A percentile compares a stretch with the other conserved stretches of the same genome.
phyloP scores from a whole-genome alignment of 1,140 invertebrate genomes.

The Neodiprion virginianus region DNA sequence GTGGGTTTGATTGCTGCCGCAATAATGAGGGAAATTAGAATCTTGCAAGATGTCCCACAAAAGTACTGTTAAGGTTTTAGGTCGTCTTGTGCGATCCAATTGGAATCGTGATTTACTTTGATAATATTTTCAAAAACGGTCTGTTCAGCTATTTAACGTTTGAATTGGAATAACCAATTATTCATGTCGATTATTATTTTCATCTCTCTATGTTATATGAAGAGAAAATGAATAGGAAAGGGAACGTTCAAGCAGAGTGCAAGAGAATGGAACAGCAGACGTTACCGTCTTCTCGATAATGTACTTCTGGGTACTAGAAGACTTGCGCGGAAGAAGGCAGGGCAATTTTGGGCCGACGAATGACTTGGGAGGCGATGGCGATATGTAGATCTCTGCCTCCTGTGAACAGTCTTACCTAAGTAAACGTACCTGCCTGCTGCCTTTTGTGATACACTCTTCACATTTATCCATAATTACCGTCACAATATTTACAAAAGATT shows the following conservation, averaged over 20 bases:
- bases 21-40: no score
- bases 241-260: constrained; percentile 9
- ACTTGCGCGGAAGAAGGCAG: constrained; percentile 54
- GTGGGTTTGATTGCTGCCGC: no score
- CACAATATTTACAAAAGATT: constrained; percentile 19
- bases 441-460: neutral
- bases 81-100: no score
- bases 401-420: constrained; percentile 48
- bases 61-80: no score
- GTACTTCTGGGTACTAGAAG: constrained; percentile 60
- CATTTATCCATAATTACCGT: constrained; percentile 22
- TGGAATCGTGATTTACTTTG: no score
- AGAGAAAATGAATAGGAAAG: neutral
- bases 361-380: constrained; percentile 49
- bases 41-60: no score
- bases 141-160: no score
- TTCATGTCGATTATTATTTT: no score
- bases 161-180: no score
- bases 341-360: constrained; percentile 59
- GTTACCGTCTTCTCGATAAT: constrained; percentile 64
- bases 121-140: no score
- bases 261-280: constrained; percentile 46
- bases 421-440: constrained; percentile 13
- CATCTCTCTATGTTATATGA: constrained; percentile 16
- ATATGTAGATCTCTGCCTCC: constrained; percentile 57